phyloP scores from a whole-genome alignment of 2,888 invertebrate genomes.

The Pocota personata region DNA sequence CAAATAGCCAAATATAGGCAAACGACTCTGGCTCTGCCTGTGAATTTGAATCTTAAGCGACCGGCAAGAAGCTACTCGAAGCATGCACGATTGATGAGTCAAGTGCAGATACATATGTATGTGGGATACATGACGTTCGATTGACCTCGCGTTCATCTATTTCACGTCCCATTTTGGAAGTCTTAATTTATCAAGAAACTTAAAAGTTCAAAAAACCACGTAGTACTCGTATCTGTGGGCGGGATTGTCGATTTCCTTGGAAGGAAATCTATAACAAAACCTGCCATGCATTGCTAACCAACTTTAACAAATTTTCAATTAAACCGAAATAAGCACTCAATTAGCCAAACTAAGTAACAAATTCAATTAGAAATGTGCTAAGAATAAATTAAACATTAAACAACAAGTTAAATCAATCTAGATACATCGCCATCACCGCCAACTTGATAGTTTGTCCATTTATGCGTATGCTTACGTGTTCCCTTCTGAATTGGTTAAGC shows the following conservation, averaged over 20 bases:
- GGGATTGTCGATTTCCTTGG: background rate
- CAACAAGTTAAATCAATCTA: constrained; percentile 37
- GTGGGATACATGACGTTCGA: constrained; percentile 38
- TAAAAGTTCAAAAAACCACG: background rate
- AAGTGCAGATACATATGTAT: constrained; percentile 21
- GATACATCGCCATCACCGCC: background rate
- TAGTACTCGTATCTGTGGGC: background rate
- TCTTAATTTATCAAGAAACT: background rate
- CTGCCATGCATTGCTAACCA: constrained; percentile 17
- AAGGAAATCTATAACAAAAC: constrained; percentile 24
- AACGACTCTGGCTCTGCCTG: constrained; percentile 10
- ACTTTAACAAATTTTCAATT: constrained; percentile 5
- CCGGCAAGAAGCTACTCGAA: background rate
- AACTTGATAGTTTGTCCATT: constrained; percentile 47
- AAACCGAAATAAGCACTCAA: constrained; percentile 38
- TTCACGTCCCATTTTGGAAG: background rate
- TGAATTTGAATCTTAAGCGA: background rate
- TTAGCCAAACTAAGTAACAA: constrained; percentile 47
- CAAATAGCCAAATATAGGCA: constrained; percentile 60
- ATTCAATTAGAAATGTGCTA: constrained; percentile 35
- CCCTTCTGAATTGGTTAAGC: constrained; percentile 23
- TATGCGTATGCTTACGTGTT: constrained; percentile 54
- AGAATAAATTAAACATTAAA: constrained; percentile 35
- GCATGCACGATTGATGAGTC: constrained; percentile 33
- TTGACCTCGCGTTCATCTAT: constrained; percentile 45